These are phyloP conservation scores for Megalurothrips usitatus DNA, from an alignment of 2,888 invertebrate species.

Conservation along the genomic window DNA sequence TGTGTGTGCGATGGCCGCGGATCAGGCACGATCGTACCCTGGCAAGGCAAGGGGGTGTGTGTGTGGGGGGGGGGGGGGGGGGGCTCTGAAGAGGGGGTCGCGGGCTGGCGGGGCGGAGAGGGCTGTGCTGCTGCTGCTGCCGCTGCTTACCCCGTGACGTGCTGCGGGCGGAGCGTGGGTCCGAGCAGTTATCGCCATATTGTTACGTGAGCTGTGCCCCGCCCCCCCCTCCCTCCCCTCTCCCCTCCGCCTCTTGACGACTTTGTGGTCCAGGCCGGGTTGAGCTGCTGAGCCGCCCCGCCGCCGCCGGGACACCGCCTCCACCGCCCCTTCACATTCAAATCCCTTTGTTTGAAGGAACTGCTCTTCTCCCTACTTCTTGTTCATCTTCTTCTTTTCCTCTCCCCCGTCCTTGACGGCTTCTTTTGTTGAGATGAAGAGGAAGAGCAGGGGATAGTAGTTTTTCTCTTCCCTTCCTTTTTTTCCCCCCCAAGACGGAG, in stretches of 20 bases:
- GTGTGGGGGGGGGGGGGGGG: too few species aligned
- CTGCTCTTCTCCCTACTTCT: background rate
- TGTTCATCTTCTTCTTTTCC: background rate
- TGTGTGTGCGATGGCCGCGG: too few species aligned
- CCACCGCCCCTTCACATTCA: background rate
- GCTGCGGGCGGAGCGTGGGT: background rate
- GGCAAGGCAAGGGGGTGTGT: too few species aligned
- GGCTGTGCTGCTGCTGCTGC: too few species aligned
- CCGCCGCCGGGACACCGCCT: background rate
- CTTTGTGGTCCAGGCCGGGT: too few species aligned
- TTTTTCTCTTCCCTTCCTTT: background rate
- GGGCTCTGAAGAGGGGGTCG: too few species aligned
- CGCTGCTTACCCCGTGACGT: too few species aligned
- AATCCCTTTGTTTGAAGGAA: constrained; percentile 29
- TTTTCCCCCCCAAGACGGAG: background rate
- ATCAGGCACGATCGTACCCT: too few species aligned
- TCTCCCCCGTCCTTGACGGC: background rate
- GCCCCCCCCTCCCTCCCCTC: background rate
- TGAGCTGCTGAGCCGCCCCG: background rate
- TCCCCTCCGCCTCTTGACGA: too few species aligned
- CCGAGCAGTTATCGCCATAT: background rate
- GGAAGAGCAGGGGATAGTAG: too few species aligned
- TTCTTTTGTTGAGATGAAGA: too few species aligned
- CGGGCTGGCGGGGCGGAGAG: too few species aligned
- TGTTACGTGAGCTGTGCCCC: background rate